These are phyloP conservation scores for Drosophila carrolli DNA, from an alignment of 1,140 invertebrate species.

Conservation along the genomic window DNA sequence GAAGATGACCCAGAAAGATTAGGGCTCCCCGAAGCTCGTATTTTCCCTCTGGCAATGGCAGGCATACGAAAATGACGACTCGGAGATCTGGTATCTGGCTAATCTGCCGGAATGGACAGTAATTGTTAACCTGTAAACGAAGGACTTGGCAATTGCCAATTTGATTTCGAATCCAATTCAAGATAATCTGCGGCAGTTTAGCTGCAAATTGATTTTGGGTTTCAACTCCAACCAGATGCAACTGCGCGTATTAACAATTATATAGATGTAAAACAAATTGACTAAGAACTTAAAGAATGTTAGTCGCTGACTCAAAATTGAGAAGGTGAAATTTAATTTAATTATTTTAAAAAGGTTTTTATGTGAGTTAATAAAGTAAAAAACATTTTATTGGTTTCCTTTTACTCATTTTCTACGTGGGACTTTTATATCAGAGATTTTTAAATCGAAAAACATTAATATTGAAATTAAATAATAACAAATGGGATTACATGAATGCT, in stretches of 20 bases:
- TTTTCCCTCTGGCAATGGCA: conserved; percentile 20
- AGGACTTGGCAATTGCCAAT: conserved; percentile 29
- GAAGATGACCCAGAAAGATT: conserved; percentile 51
- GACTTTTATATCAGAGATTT: no score
- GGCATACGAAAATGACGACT: not conserved
- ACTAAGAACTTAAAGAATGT: not conserved
- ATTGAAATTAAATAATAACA: no score
- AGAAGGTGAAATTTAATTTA: no score
- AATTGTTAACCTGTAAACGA: conserved; percentile 39
- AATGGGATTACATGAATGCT: no score
- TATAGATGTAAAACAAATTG: not conserved
- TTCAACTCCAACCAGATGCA: conserved; percentile 12
- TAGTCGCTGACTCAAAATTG: no score
- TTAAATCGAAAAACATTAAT: no score
- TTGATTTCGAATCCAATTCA: conserved; percentile 29
- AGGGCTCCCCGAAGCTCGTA: not conserved
- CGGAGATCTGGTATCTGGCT: conserved; percentile 6
- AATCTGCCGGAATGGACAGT: conserved; percentile 31
- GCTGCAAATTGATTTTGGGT: conserved; percentile 30
- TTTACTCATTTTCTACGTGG: no score
- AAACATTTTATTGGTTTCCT: no score
- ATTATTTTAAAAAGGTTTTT: no score
- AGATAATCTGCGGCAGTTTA: conserved; percentile 33
- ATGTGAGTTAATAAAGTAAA: no score
- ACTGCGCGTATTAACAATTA: conserved; percentile 33